Percentiles rank a stretch among this genome's conserved stretches.
phyloP scores from a whole-genome alignment of 2,888 invertebrate genomes.

The Caenorhabditis panamensis region DNA sequence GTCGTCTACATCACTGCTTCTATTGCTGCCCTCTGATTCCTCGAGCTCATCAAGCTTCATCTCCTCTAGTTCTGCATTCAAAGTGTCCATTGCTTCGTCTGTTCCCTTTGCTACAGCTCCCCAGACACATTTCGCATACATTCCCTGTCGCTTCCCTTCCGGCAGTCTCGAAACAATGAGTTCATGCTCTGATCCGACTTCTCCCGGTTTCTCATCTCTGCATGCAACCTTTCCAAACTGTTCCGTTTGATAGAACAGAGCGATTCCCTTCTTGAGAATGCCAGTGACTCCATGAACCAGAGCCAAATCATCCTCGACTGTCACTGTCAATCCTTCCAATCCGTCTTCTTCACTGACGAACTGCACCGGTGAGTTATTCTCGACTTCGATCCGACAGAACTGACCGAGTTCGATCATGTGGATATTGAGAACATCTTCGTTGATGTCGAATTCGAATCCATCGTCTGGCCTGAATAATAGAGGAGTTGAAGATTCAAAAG shows the following conservation, averaged over 20 bases:
- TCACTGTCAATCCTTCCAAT: not conserved
- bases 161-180: conserved; percentile 26
- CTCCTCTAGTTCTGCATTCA: not conserved
- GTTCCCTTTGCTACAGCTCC: conserved; percentile 17
- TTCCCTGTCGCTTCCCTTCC: conserved; percentile 9
- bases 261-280: conserved; percentile 4
- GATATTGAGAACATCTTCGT: conserved; percentile 13
- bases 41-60: not conserved
- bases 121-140: conserved; percentile 35
- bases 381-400: conserved; percentile 11
- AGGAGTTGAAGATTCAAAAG: not conserved
- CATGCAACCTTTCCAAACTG: conserved; percentile 32
- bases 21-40: not conserved
- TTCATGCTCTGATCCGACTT: not conserved
- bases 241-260: conserved; percentile 21
- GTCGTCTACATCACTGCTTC: not conserved
- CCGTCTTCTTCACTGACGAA: not conserved
- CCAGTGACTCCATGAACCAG: conserved; percentile 19
- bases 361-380: conserved; percentile 13
- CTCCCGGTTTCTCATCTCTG: conserved; percentile 12
- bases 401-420: conserved; percentile 13
- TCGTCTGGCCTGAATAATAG: conserved; percentile 19
- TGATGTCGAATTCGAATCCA: conserved; percentile 25
- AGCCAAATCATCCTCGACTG: conserved; percentile 3
- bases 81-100: not conserved